Base-by-base conservation (phyloP, 1,140 invertebrate genomes). In the Drosophila sechellia region DNA sequence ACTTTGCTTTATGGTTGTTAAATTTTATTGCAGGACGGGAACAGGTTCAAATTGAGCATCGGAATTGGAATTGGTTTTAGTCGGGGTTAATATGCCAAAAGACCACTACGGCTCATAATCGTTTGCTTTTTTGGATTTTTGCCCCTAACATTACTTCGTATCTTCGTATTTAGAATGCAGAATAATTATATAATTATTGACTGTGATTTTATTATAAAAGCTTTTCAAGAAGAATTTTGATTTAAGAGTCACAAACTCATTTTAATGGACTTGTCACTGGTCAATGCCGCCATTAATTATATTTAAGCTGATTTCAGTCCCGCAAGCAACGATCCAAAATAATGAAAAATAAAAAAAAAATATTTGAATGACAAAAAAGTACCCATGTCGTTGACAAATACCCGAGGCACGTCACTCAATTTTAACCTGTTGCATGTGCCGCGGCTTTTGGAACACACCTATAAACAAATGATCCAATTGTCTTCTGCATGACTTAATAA, bases 261-360 rank as follows among this genome's bases (percentile, higher is more conserved):
- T 90, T 90, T 90, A 90, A 90, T 90, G 85, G 86, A 90, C 86
- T 90, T 90, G 85, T 90, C 85, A 86, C 80, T 81, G 78, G 48
- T 60, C 78, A 85, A 90, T 90, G 86, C 81, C 75, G 86, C 75
- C 86, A 90, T 90, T 90, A 90, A 90, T 90, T 90, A 81, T 81
- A 79, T 86, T 86, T 90, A 90, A 90, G 81, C 81, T 90, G 78
- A 86, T 86, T 86, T 66, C 75, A 76, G 79, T 76, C 75, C 57
- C 70, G 70, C 3, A 22, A 61, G 42, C 31, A 37, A 12, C 49
- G 10, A 37, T 22, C 25, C 49, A 75, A 57, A 48, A 74, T 31
- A 37, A 56, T 53, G 35, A 17, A 75, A 57, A 42, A 74, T 31
- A 37, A 56, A 50, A 42, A 17, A 20, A 46, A 57, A 64, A 46